Evolutionary conservation across 2,888 invertebrate genomes (phyloP).

Genomic region (Drosophila kuntzei): DNA sequence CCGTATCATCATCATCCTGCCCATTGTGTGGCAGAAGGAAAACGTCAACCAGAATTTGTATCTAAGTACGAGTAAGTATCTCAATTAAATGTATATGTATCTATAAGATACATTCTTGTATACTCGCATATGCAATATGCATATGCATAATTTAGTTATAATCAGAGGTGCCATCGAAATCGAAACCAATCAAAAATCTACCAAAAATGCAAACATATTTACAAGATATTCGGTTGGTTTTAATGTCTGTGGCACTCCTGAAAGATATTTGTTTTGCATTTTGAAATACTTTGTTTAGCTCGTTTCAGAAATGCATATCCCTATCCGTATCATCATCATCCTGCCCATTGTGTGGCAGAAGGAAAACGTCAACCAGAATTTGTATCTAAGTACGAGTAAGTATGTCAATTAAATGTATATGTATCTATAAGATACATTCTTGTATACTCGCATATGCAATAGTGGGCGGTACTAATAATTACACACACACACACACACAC

Average conservation of each 20-base stretch:
- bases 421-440: constrained; percentile 7
- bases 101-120: constrained; percentile 1
- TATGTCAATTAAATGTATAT: not conserved
- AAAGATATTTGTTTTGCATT: not conserved
- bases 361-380: constrained; percentile 8
- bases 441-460: constrained; percentile 7
- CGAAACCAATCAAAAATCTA: too few relatives aligned
- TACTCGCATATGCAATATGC: constrained; percentile 11
- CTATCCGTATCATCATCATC: too few relatives aligned
- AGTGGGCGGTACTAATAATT: constrained; percentile 36
- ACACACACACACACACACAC: constrained; percentile 25
- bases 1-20: too few relatives aligned
- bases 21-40: not conserved
- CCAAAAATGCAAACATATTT: too few relatives aligned
- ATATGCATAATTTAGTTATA: too few relatives aligned
- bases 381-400: not conserved
- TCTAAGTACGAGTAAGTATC: constrained; percentile 1
- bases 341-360: not conserved
- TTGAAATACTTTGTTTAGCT: not conserved
- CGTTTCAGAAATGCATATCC: not conserved
- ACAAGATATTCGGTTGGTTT: too few relatives aligned
- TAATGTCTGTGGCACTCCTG: too few relatives aligned
- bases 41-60: constrained; percentile 10
- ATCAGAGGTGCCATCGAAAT: too few relatives aligned
- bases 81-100: constrained; percentile 3